phyloP scores from a whole-genome alignment of 2,888 invertebrate species.

The Trichopoda pennipes region DNA sequence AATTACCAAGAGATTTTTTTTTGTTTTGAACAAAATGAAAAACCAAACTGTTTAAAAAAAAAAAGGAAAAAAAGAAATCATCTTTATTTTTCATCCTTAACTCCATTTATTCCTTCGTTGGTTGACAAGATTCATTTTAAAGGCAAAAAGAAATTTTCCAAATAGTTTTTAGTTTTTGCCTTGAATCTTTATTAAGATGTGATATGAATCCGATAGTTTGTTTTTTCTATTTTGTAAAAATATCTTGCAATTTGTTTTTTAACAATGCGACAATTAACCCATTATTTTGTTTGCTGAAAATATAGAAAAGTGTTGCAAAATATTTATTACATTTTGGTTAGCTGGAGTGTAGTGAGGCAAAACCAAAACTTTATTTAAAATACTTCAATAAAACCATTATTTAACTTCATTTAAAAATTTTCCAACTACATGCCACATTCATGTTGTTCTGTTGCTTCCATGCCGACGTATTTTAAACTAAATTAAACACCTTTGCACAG shows the following conservation, averaged over 20 bases:
- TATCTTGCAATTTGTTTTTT: too few species aligned
- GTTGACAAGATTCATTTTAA: background rate
- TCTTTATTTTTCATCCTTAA: background rate
- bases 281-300: too few species aligned
- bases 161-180: background rate
- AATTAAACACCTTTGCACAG: background rate
- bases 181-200: background rate
- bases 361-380: conserved; percentile 34
- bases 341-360: conserved; percentile 24
- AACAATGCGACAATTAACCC: too few species aligned
- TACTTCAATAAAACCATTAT: conserved; percentile 39
- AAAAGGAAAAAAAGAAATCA: background rate
- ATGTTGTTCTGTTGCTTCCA: background rate
- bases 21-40: background rate
- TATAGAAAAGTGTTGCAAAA: background rate
- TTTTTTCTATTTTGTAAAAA: too few species aligned
- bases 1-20: conserved; percentile 17
- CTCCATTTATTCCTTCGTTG: background rate
- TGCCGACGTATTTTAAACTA: background rate
- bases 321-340: conserved; percentile 42
- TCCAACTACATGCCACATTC: background rate
- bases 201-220: too few species aligned
- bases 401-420: conserved; percentile 34
- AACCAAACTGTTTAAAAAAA: background rate
- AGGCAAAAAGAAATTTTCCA: background rate